A percentile compares a stretch with the other conserved stretches of the same genome.
These are phyloP conservation scores for Anisognathus igniventris DNA, from an alignment of 2,797 vertebrate genomes.

Conservation along the genomic window DNA sequence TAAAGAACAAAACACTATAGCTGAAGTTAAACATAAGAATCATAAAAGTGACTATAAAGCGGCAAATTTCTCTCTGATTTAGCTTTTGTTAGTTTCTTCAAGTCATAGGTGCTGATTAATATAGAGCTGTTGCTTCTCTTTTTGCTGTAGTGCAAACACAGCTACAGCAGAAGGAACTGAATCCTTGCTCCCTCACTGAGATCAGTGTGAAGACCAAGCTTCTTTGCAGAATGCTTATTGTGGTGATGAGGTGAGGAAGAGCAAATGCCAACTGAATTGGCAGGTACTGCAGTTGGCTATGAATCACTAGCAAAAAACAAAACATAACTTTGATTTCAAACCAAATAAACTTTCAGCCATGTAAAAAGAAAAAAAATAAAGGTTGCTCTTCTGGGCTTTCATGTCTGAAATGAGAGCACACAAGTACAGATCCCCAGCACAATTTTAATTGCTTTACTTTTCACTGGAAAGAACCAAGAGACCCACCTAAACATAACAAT, in stretches of 20 bases:
- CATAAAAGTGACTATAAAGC: neutral
- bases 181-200: neutral
- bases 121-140: neutral
- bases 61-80: neutral
- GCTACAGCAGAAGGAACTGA: neutral
- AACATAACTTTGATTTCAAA: neutral
- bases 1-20: neutral
- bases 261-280: neutral
- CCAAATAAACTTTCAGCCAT: neutral
- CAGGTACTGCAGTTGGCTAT: neutral
- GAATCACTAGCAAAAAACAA: neutral
- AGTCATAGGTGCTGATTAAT: slow-evolving; percentile 6
- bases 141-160: neutral
- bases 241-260: neutral
- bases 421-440: neutral
- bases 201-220: neutral
- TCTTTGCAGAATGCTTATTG: neutral
- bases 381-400: neutral
- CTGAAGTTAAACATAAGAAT: neutral
- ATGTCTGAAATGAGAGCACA: neutral
- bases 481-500: neutral
- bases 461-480: neutral
- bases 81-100: neutral
- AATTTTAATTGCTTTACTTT: neutral
- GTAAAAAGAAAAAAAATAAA: neutral